Conservation (phyloP, 2,113 vertebrate genomes). For the Protobothrops mucrosquamatus region DNA sequence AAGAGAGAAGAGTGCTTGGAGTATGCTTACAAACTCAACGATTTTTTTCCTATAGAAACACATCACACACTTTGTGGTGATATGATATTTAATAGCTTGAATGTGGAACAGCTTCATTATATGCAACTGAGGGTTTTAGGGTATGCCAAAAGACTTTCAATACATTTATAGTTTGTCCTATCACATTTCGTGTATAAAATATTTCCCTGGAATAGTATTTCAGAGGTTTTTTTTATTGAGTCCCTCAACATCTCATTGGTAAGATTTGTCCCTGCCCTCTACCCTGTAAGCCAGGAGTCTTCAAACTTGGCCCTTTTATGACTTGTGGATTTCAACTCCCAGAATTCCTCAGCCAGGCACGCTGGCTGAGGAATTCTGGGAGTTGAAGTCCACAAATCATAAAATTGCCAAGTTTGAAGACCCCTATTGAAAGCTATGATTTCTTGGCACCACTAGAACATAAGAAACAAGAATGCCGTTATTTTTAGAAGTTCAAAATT, state of each 20-base stretch:
- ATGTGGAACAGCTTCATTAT: neutral
- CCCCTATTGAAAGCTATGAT: neutral
- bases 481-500: neutral
- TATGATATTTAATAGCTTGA: neutral
- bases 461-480: neutral
- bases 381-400: no score
- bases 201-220: slow-evolving; percentile 6
- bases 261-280: neutral
- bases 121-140: neutral
- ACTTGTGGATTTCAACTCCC: no score
- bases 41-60: neutral
- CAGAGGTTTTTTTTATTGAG: neutral
- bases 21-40: neutral
- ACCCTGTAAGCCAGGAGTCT: neutral
- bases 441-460: neutral
- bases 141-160: neutral
- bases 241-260: neutral
- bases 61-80: neutral
- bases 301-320: no score
- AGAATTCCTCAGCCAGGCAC: no score
- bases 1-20: neutral
- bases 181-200: neutral
- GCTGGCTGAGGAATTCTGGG: no score
- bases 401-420: no score
- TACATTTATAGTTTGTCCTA: neutral